These are phyloP conservation scores for Etheostoma perlongum DNA, from an alignment of 2,797 vertebrate genomes.

Conservation along the genomic window DNA sequence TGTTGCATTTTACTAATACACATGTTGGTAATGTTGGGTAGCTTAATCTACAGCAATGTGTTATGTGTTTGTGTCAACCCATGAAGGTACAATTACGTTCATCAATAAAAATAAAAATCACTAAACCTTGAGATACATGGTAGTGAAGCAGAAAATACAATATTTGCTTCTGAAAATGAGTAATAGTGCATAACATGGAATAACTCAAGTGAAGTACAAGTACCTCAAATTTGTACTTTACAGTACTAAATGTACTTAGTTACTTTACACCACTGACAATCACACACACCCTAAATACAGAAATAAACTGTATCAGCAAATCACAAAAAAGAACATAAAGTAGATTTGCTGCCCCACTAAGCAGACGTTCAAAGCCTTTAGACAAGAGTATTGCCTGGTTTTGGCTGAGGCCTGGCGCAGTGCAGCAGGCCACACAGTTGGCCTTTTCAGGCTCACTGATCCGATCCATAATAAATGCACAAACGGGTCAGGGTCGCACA, in stretches of 20 bases:
- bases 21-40: too few relatives aligned
- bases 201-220: background rate
- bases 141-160: background rate
- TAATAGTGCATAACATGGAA: background rate
- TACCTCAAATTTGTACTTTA: background rate
- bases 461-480: conserved; percentile 61
- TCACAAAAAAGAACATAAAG: conserved; percentile 41
- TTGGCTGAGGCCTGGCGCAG: conserved; percentile 36
- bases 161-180: background rate
- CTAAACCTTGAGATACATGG: background rate
- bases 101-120: background rate
- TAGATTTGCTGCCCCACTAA: conserved; percentile 57
- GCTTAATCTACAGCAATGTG: too few relatives aligned
- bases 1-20: too few relatives aligned
- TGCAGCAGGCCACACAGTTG: conserved; percentile 53
- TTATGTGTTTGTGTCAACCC: too few relatives aligned
- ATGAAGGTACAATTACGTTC: too few relatives aligned
- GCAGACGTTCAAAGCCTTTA: conserved; percentile 39
- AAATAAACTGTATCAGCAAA: conserved; percentile 47
- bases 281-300: conserved; percentile 11
- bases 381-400: conserved; percentile 24
- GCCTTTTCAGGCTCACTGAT: conserved; percentile 68
- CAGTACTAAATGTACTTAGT: background rate
- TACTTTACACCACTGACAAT: background rate
- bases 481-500: conserved; percentile 58